Evolutionary conservation across 2,888 invertebrate species (phyloP), one percentile per base, ranked within the genome.

Genomic region (Crocallis elinguaria): DNA sequence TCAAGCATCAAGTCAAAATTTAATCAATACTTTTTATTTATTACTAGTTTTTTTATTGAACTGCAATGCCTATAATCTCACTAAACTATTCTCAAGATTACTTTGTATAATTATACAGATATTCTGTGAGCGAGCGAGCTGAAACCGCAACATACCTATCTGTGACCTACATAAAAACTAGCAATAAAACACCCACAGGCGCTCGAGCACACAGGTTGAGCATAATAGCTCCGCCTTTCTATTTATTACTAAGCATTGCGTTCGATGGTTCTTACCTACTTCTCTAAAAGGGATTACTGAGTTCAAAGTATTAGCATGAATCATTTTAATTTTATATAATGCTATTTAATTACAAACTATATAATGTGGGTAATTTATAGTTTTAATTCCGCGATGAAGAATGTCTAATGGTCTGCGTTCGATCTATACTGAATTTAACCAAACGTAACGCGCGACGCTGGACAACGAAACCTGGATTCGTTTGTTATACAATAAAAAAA

Each of bases 131-230:
- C n/a, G 9, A 14, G 25, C 38, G n/a, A n/a, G 25, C 25, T 27
- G 38, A 59, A 66, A 70, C 63, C 52, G 62, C 64, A 62, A 56
- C 64, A 58, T 67, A 69, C 66, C 58, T 57, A 69, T 66, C 58
- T 57, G 60, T 72, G 69, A 70, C 73, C 75, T 63, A 74, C 75
- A 69, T 71, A 62, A 64, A 68, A 72, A 61, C 65, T 43, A 32
- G 43, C 60, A 36, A 64, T 62, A 60, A 67, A 64, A 60, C 64
- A 63, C 67, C 67, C 62, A 66, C 73, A 46, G 64, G 51, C 53
- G 35, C 6, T 6, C 5, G 35, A 32, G 46, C 56, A 49, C 64
- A 55, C 65, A 60, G 60, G 60, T 60, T 54, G 37, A 57, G 52
- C 61, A 63, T 67, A 61, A 69, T 65, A 50, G 58, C 53, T 42